These are phyloP conservation scores for Tenthredo amoena DNA, from an alignment of 2,888 invertebrate species.

Conservation along the genomic window DNA sequence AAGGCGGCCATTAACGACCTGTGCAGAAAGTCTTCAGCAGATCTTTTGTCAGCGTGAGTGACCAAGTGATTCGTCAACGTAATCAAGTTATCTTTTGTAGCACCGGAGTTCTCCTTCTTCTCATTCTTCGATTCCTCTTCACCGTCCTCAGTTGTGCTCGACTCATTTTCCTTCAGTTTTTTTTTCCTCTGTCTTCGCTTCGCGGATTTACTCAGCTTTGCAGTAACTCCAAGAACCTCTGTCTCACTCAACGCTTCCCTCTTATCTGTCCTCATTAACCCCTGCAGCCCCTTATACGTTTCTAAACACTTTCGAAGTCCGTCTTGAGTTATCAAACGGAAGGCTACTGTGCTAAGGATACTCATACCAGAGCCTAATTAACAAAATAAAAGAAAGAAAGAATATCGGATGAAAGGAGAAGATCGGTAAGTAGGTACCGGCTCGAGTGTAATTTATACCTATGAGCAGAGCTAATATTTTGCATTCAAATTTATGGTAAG, in stretches of 20 bases:
- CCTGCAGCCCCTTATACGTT: conserved; percentile 78
- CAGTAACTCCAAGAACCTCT: conserved; percentile 40
- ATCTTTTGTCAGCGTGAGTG: conserved; percentile 82
- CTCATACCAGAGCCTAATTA: conserved; percentile 88
- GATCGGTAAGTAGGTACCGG: background rate
- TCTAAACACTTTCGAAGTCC: conserved; percentile 79
- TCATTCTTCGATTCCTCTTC: conserved; percentile 74
- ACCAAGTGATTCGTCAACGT: conserved; percentile 84
- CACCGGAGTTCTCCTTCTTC: conserved; percentile 70
- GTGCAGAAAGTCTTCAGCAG: conserved; percentile 86
- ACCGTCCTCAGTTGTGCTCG: conserved; percentile 59
- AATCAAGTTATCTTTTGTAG: conserved; percentile 65
- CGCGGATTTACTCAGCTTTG: conserved; percentile 64
- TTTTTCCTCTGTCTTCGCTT: conserved; percentile 68
- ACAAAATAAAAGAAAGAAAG: conserved; percentile 27
- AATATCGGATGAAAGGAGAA: background rate
- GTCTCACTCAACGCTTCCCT: background rate
- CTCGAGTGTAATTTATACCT: conserved; percentile 78
- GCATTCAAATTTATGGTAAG: conserved; percentile 89
- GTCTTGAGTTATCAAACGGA: conserved; percentile 88
- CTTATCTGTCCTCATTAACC: conserved; percentile 17
- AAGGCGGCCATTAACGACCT: conserved; percentile 89
- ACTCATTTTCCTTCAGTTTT: conserved; percentile 63
- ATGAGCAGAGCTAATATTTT: conserved; percentile 86
- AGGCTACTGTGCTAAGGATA: conserved; percentile 86